A percentile compares a stretch with the other conserved stretches of the same genome.
Conservation (phyloP, 2,888 invertebrate species). For the Caprella mutica region DNA sequence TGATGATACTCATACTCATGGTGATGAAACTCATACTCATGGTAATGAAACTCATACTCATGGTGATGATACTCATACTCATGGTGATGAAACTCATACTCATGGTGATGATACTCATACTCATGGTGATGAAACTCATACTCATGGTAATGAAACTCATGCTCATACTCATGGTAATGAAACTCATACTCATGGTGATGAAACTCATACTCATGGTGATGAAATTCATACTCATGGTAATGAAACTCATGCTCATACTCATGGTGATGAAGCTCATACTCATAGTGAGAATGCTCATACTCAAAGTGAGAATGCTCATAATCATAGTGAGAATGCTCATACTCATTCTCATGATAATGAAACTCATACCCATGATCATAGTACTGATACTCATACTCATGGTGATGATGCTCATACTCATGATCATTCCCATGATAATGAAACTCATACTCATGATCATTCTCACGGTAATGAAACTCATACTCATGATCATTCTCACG, state of each 20-base stretch:
- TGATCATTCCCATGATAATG: constrained; percentile 1
- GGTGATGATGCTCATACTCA: background rate
- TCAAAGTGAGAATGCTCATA: background rate
- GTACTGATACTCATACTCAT: background rate
- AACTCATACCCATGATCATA: background rate
- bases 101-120: background rate
- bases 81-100: background rate
- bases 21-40: background rate
- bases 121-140: background rate
- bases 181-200: background rate
- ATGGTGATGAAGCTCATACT: background rate
- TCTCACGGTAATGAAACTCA: background rate
- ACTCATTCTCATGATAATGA: constrained; percentile 3
- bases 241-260: background rate
- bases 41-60: background rate
- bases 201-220: background rate
- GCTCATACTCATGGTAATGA: background rate
- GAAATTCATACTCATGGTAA: background rate
- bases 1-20: background rate
- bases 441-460: background rate
- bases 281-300: background rate
- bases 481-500: background rate
- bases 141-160: background rate
- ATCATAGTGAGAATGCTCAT: background rate
- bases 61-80: background rate